phyloP scores from a whole-genome alignment of 2,888 invertebrate genomes.

The Gibbula magus region DNA sequence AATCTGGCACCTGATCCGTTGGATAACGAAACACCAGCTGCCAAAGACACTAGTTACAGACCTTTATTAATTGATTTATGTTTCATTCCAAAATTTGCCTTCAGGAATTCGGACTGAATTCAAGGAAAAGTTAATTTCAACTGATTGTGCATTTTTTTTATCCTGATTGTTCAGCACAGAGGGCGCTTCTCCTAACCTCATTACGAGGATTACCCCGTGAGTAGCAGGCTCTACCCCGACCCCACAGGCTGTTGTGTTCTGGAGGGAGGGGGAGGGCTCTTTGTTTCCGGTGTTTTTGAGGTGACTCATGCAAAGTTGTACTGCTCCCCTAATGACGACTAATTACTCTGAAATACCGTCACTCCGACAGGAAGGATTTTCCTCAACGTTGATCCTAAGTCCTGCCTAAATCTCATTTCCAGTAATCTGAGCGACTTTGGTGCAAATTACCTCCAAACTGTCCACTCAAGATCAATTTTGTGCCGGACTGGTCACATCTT shows the following conservation, averaged over 20 bases:
- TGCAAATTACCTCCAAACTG: conserved; percentile 1
- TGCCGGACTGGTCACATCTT: not conserved
- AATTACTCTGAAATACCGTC: not conserved
- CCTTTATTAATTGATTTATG: too few species aligned
- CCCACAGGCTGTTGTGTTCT: not conserved
- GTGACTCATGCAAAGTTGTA: not conserved
- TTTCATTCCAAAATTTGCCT: not conserved
- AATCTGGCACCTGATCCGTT: too few species aligned
- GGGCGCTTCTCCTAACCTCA: not conserved
- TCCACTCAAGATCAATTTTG: conserved; percentile 12
- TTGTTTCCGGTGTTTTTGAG: not conserved
- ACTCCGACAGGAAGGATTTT: conserved; percentile 3
- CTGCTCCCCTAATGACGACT: not conserved
- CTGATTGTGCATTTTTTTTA: not conserved
- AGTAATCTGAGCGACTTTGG: not conserved
- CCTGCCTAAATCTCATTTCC: not conserved
- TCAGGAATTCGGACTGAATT: not conserved
- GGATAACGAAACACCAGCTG: too few species aligned
- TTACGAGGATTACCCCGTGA: not conserved
- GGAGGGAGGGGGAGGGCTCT: not conserved
- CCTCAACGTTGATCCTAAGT: not conserved
- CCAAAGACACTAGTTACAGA: too few species aligned
- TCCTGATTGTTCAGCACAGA: not conserved
- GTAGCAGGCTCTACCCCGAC: not conserved
- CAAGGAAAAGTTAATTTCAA: not conserved